Percentiles rank a stretch among this genome's conserved stretches.
phyloP scores from a whole-genome alignment of 2,797 vertebrate species.

The Ceryle rudis region DNA sequence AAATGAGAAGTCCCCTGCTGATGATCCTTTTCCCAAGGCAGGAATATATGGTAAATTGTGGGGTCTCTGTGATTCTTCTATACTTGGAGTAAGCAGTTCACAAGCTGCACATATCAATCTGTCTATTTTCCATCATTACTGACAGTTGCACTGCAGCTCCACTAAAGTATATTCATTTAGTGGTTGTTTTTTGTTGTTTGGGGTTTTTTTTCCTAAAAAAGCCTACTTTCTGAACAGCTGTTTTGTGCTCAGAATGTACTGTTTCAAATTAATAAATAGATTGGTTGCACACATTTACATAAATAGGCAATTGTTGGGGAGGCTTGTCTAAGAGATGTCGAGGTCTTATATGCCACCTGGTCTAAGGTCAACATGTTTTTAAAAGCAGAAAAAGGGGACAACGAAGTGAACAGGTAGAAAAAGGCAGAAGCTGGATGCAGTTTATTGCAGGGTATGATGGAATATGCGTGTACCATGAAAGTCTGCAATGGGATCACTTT shows the following conservation, averaged over 20 bases:
- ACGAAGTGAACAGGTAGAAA: not conserved
- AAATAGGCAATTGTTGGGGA: not conserved
- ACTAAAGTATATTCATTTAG: not conserved
- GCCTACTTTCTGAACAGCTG: accelerated
- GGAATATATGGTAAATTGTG: not conserved
- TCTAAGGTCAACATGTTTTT: not conserved
- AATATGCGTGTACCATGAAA: accelerated
- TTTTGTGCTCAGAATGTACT: not conserved
- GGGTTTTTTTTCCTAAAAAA: not conserved
- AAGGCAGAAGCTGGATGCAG: not conserved
- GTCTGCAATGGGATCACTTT: not conserved
- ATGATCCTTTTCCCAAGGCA: not conserved
- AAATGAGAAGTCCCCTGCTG: not conserved
- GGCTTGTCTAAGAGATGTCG: not conserved
- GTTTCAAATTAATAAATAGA: not conserved
- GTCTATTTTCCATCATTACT: not conserved
- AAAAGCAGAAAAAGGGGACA: not conserved
- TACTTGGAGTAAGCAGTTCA: not conserved
- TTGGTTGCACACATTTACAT: not conserved
- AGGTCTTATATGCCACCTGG: not conserved
- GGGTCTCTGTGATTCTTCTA: not conserved
- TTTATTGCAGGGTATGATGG: not conserved
- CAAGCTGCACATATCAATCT: not conserved
- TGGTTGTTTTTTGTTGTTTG: too few relatives aligned
- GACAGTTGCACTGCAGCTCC: not conserved